phyloP scores from a whole-genome alignment of 2,888 invertebrate species.

The Sericinus montela region DNA sequence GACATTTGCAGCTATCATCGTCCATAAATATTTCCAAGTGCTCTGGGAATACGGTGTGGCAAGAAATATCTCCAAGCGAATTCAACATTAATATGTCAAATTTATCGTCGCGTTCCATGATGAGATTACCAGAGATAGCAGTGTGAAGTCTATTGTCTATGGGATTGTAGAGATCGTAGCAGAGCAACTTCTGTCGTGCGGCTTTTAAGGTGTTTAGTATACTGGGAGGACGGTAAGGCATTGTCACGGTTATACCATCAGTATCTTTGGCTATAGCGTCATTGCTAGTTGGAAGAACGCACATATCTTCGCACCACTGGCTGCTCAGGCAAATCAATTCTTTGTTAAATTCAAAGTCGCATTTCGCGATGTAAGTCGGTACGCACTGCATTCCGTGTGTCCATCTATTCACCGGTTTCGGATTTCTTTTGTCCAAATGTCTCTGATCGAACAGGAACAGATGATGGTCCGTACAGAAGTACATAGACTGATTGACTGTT shows the following conservation, averaged over 20 bases:
- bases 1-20: conserved; percentile 43
- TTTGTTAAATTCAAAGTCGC: conserved; percentile 50
- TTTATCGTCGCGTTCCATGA: conserved; percentile 47
- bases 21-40: conserved; percentile 48
- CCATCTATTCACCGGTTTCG: conserved; percentile 71
- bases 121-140: conserved; percentile 47
- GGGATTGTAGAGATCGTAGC: conserved; percentile 49
- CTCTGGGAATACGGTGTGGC: conserved; percentile 50
- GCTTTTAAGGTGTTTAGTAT: conserved; percentile 46
- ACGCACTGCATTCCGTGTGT: conserved; percentile 75
- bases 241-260: conserved; percentile 38
- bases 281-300: conserved; percentile 52
- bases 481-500: conserved; percentile 44
- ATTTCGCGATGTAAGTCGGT: conserved; percentile 61
- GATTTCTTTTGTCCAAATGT: conserved; percentile 34
- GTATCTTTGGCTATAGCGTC: conserved; percentile 36
- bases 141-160: conserved; percentile 49
- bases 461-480: conserved; percentile 59
- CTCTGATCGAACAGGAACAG: conserved; percentile 59
- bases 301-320: conserved; percentile 67
- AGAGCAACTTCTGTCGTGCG: conserved; percentile 47
- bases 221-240: conserved; percentile 61
- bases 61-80: conserved; percentile 62
- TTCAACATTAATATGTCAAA: conserved; percentile 56
- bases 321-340: conserved; percentile 58